Base-by-base conservation (phyloP, 2,888 invertebrate species). In the Taphrorychus bicolor region DNA sequence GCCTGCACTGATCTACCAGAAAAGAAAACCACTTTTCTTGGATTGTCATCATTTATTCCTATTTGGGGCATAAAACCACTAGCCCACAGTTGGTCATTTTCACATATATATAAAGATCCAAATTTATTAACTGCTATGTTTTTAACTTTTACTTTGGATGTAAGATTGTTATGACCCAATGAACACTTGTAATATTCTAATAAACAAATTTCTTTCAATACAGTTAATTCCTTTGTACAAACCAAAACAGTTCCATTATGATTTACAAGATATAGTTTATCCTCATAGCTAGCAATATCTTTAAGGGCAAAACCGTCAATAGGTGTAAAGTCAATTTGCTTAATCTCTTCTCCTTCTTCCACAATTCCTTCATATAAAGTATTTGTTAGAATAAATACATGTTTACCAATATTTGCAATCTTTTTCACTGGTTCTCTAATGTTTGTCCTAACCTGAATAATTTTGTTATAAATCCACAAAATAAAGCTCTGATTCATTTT, bases 41-140 rank as follows among this genome's bases (percentile, higher is more conserved):
- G 89, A 74, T 83, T 85, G 73, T 78, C 80, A 57, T 84, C 84
- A 70, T 87, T 86, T 74, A 90, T 83, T 56, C 87, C 85, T 74
- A 91, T 85, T 78, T 90, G 88, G 4, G 89, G 87, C 85, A 90
- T 90, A 75, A 82, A 79, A 59, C 91, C 91, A 45, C 85, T 87
- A 0, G 89, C 90, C 90, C 90, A 91, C 1, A 91, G 82, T 73
- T 90, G 87, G 9, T 89, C 89, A 79, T 83, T 85, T 73, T 87
- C 88, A 51, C 88, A 88, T 11, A 90, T 85, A 77, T 87, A 90
- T 5, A 91, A 82, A 74, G 86, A 84, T 7, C 89, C 87, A 78
- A 85, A 87, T 74, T 87, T 86, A 75, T 86, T 88, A 21, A 87
- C 85, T 11, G 87, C 86, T 71, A 91, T 84, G 76, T 85, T 85